These are phyloP conservation scores for Siniperca undulata DNA, from an alignment of 2,797 vertebrate species.

Conservation along the genomic window DNA sequence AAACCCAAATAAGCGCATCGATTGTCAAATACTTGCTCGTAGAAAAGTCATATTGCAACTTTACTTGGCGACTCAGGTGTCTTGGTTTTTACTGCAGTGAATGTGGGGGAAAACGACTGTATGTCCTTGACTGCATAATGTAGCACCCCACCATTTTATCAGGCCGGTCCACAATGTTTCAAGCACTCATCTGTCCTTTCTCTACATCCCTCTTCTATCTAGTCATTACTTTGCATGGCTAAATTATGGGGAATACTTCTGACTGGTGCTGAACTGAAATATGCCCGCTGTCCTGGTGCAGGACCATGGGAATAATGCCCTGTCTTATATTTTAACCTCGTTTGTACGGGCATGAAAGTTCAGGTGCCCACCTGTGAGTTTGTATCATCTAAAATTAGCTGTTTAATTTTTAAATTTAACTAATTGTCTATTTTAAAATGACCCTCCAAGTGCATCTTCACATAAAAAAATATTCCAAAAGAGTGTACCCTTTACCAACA, in stretches of 20 bases:
- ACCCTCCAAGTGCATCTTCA: not conserved
- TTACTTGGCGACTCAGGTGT: constrained; percentile 43
- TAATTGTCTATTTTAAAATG: constrained; percentile 3
- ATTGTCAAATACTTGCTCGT: constrained; percentile 29
- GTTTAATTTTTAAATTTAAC: constrained; percentile 5
- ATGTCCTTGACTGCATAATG: constrained; percentile 73
- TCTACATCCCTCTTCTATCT: not conserved
- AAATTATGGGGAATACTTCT: constrained; percentile 29
- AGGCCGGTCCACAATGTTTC: constrained; percentile 41
- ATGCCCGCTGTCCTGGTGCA: not conserved
- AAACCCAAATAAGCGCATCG: constrained; percentile 24
- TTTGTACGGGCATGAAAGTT: constrained; percentile 2
- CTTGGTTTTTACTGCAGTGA: constrained; percentile 62
- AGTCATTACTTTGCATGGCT: constrained; percentile 19
- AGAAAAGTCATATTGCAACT: constrained; percentile 56
- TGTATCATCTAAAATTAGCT: not conserved
- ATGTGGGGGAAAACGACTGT: constrained; percentile 31
- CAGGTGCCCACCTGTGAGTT: not conserved
- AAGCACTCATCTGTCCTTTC: constrained; percentile 48
- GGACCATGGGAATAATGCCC: constrained; percentile 1
- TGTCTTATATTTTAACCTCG: not conserved
- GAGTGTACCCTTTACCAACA: not conserved
- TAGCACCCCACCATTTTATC: constrained; percentile 53
- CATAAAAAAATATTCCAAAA: constrained; percentile 1
- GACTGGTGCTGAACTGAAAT: constrained; percentile 26